Conservation (phyloP, 2,888 invertebrate species). For the Heliconius ismenius region DNA sequence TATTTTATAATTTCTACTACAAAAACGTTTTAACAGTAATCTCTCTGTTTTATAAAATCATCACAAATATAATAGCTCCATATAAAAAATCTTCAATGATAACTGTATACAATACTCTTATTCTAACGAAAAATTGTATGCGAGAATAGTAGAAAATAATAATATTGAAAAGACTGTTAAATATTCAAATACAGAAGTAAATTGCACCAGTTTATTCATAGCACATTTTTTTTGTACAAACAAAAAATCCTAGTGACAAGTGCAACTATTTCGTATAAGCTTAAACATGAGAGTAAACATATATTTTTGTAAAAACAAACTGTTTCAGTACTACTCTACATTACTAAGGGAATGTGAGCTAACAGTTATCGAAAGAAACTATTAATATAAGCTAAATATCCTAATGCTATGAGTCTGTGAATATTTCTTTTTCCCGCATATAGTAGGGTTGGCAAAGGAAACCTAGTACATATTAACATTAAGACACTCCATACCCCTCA, state of each 20-base stretch:
- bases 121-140: neutral
- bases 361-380: neutral
- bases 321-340: neutral
- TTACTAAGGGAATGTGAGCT: neutral
- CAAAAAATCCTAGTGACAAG: neutral
- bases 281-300: neutral
- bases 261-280: neutral
- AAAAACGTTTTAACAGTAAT: slow-evolving; percentile 6
- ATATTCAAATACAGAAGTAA: neutral
- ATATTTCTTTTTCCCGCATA: neutral
- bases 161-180: neutral
- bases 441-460: neutral
- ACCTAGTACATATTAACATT: too few relatives aligned
- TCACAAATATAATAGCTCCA: slow-evolving; percentile 3
- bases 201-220: slow-evolving; percentile 2
- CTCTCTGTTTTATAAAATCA: neutral
- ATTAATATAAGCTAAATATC: neutral
- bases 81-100: slow-evolving; percentile 5
- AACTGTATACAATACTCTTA: neutral
- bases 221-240: neutral
- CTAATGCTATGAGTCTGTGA: slow-evolving; percentile 4
- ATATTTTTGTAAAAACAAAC: neutral
- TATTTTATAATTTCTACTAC: neutral
- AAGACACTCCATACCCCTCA: too few relatives aligned
- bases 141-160: neutral